Conservation (phyloP, 2,888 invertebrate genomes). For the Koerneria pararmatus region DNA sequence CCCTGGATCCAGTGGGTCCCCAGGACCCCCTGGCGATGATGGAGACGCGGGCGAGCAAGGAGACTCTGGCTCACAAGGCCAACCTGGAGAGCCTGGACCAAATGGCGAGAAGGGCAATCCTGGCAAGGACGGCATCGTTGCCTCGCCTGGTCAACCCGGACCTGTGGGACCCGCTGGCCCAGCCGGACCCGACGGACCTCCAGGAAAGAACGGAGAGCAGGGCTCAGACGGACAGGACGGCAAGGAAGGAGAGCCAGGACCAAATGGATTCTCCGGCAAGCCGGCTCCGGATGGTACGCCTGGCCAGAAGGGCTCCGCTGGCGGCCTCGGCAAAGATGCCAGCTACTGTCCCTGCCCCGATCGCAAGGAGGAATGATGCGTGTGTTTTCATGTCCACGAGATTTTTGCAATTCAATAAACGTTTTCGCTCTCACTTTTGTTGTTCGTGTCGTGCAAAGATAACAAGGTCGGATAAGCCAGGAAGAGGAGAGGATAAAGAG, state of each 20-base stretch:
- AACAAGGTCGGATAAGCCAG: no score
- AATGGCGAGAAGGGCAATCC: neutral
- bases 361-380: neutral
- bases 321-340: constrained; percentile 9
- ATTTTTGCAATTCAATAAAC: no score
- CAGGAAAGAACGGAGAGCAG: constrained; percentile 1
- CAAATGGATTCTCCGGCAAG: constrained; percentile 2
- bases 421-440: no score
- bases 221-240: neutral
- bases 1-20: neutral
- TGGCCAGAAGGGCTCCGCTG: neutral
- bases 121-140: neutral
- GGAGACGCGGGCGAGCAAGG: constrained; percentile 9
- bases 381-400: no score
- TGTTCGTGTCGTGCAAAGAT: no score
- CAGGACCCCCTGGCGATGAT: neutral
- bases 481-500: no score
- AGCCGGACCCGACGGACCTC: neutral
- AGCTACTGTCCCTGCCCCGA: constrained; percentile 21
- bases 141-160: neutral
- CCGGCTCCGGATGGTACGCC: neutral
- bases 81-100: neutral
- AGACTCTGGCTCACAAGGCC: neutral
- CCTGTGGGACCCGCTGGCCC: neutral
- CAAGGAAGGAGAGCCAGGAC: constrained; percentile 11